Percentiles rank a stretch among this genome's conserved stretches.
These are phyloP conservation scores for Parasteatoda lunata DNA, from an alignment of 2,888 invertebrate species.

Conservation along the genomic window DNA sequence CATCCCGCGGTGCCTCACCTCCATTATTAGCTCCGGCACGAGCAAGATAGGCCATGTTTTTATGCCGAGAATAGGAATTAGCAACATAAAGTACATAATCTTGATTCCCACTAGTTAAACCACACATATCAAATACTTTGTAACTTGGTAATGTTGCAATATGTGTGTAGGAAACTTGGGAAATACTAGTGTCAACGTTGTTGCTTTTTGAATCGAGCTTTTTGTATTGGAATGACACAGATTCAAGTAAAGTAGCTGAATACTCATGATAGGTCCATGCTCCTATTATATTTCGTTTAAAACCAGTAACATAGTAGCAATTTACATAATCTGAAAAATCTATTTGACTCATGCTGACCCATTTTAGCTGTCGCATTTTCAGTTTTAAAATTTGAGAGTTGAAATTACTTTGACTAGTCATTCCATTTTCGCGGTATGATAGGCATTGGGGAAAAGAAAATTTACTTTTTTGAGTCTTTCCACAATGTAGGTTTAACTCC, in stretches of 20 bases:
- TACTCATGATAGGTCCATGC: constrained; percentile 51
- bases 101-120: constrained; percentile 17
- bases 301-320: constrained; percentile 42
- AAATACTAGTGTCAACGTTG: constrained; percentile 16
- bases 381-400: constrained; percentile 20
- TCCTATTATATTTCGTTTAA: constrained; percentile 33
- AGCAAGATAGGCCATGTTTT: constrained; percentile 44
- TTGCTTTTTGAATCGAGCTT: constrained; percentile 26
- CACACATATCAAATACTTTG: constrained; percentile 47
- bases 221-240: constrained; percentile 35
- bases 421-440: constrained; percentile 38
- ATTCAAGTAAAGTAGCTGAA: constrained; percentile 41
- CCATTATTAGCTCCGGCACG: constrained; percentile 33
- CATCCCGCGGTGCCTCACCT: constrained; percentile 37
- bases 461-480: constrained; percentile 2
- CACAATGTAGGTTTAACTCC: constrained; percentile 29
- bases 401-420: constrained; percentile 27
- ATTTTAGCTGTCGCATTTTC: constrained; percentile 30
- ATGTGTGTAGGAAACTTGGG: constrained; percentile 19
- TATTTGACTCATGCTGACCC: constrained; percentile 29
- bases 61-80: constrained; percentile 48
- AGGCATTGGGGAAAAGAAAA: constrained; percentile 31
- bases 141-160: constrained; percentile 34
- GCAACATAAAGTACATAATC: constrained; percentile 52
- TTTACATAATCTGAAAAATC: constrained; percentile 49